phyloP scores from a whole-genome alignment of 1,140 invertebrate species.

The Cecropterus lyciades region DNA sequence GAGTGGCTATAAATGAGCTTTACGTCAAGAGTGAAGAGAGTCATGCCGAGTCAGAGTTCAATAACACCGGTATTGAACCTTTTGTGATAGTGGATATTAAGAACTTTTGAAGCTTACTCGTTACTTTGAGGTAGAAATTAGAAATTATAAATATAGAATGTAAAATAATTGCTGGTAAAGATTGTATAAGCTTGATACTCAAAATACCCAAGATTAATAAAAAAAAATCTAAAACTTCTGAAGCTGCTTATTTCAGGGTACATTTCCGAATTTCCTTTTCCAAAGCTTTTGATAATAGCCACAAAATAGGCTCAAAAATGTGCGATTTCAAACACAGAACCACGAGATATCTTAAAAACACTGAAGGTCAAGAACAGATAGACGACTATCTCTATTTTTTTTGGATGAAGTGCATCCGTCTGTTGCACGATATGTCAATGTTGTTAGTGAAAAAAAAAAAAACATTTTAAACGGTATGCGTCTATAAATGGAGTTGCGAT shows the following conservation, averaged over 20 bases:
- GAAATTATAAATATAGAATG: too few species aligned
- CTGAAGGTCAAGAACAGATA: background rate
- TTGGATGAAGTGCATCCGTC: background rate
- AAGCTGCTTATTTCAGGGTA: too few species aligned
- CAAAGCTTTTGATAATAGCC: too few species aligned
- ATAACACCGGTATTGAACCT: slow-evolving; percentile 18
- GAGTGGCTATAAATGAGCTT: slow-evolving; percentile 43
- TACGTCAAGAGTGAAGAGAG: slow-evolving; percentile 38
- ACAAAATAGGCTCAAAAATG: too few species aligned
- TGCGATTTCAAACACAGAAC: background rate
- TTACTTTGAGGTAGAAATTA: background rate
- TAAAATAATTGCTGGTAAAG: too few species aligned
- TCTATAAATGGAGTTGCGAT: slow-evolving; percentile 60
- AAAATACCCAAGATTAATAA: too few species aligned
- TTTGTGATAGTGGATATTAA: background rate
- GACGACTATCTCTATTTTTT: background rate
- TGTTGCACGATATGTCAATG: slow-evolving; percentile 8
- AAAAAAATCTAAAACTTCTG: too few species aligned
- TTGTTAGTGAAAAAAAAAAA: slow-evolving; percentile 15
- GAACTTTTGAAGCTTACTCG: background rate
- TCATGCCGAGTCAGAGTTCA: slow-evolving; percentile 21
- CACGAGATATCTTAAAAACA: background rate
- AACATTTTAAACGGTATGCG: slow-evolving; percentile 35
- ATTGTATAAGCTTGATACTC: too few species aligned
- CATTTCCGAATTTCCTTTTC: too few species aligned